Evolutionary conservation across 2,888 invertebrate species (phyloP), one percentile per base, ranked within the genome.

Genomic region (Meganola albula): DNA sequence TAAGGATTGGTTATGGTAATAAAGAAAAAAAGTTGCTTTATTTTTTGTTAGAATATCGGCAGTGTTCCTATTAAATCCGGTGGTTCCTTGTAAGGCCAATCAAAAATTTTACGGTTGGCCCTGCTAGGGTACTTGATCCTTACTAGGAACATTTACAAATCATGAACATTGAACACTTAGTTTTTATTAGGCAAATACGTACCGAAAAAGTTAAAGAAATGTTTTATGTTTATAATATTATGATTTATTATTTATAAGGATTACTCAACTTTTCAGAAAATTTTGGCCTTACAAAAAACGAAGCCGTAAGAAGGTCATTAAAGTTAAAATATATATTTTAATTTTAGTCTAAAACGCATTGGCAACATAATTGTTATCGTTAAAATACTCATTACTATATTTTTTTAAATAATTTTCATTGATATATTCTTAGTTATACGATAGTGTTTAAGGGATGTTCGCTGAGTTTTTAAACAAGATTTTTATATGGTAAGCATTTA

Each of bases 251-350:
- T n/a, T n/a, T n/a, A n/a, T n/a, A n/a, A n/a, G n/a, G n/a, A n/a
- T n/a, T n/a, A n/a, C n/a, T n/a, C n/a, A n/a, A n/a, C n/a, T 39
- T 28, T 40, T 38, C 37, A 37, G 35, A 40, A 40, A 31, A 40
- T 44, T 27, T 27, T 16, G 18, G 27, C 18, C 27, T 44, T 44
- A 38, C 40, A 43, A 44, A 38, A 42, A 44, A 41, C 40, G 32
- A 41, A 34, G 35, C 40, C 37, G 29, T 41, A 28, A 32, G 34
- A 40, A 37, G 37, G 34, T 34, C 40, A 31, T 40, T 37, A 13
- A 27, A 10, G 27, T 24, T 3, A 24, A 24, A 12, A 29, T 24
- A 27, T 12, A 23, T n/a, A 30, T 23, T 28, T 16, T 37, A 31
- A 37, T 34, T 37, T 40, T 29, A 35, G 29, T 42, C 29, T 42